Evolutionary conservation across 1,140 invertebrate species (phyloP).

Genomic region (Choristoneura fumiferana): DNA sequence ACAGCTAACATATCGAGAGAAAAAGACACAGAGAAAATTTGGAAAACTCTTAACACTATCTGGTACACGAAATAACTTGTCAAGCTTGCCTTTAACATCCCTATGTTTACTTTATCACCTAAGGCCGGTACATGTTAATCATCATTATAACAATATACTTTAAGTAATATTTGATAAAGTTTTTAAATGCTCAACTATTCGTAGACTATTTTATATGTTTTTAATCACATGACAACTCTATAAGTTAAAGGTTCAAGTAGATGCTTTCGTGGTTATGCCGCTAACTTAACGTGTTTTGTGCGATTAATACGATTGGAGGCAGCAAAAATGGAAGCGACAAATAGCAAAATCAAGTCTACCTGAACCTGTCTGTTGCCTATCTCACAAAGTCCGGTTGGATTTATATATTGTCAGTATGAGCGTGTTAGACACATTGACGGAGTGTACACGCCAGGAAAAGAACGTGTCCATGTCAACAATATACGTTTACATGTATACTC

Average conservation of each 20-base stretch:
- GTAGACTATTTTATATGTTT: conserved; percentile 60
- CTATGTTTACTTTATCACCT: conserved; percentile 59
- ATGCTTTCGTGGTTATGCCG: too few relatives aligned
- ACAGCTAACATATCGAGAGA: conserved; percentile 68
- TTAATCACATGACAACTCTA: conserved; percentile 42
- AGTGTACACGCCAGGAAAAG: too few relatives aligned
- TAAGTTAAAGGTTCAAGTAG: too few relatives aligned
- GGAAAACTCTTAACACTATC: conserved; percentile 62
- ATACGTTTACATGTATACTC: too few relatives aligned
- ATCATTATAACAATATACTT: conserved; percentile 69
- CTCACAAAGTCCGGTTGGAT: too few relatives aligned
- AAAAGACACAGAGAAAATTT: conserved; percentile 71
- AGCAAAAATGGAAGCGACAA: background rate
- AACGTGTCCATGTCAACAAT: too few relatives aligned
- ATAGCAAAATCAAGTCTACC: background rate
- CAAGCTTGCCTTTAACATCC: conserved; percentile 60
- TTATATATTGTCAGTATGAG: too few relatives aligned
- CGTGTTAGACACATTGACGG: too few relatives aligned
- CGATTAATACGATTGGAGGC: background rate
- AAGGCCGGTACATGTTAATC: conserved; percentile 70
- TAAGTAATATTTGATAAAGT: conserved; percentile 59
- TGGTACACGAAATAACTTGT: conserved; percentile 51
- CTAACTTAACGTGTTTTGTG: background rate
- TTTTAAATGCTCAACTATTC: conserved; percentile 68
- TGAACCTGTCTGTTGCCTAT: too few relatives aligned